phyloP scores from a whole-genome alignment of 2,113 vertebrate species.

The Chiloscyllium plagiosum region DNA sequence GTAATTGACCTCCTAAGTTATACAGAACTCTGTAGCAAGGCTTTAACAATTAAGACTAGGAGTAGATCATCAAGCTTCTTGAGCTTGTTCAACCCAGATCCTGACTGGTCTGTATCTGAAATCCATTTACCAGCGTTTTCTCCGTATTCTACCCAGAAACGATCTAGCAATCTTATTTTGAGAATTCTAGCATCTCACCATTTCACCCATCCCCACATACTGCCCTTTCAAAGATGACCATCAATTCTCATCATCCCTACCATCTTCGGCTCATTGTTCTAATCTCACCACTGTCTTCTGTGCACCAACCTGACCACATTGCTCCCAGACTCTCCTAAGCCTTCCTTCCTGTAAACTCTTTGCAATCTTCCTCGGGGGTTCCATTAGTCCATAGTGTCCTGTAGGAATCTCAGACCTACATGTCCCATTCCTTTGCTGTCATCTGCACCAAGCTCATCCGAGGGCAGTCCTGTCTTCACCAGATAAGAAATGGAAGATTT shows the following conservation, averaged over 20 bases:
- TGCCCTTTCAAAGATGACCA: not conserved
- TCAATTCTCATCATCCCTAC: not conserved
- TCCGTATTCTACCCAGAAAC: not conserved
- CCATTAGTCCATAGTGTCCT: too few relatives aligned
- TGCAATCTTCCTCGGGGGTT: not conserved
- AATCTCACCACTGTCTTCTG: not conserved
- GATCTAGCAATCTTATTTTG: not conserved
- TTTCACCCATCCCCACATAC: not conserved
- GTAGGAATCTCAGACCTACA: not conserved
- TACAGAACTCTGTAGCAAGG: not conserved
- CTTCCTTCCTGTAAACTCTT: not conserved
- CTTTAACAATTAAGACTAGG: not conserved
- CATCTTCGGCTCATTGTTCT: not conserved
- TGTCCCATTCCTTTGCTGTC: not conserved
- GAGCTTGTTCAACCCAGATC: not conserved
- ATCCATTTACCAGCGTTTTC: not conserved
- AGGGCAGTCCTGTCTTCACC: not conserved
- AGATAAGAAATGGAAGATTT: not conserved
- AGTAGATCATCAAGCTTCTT: too few relatives aligned
- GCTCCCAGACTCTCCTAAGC: not conserved
- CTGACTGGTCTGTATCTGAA: not conserved
- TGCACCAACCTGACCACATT: not conserved
- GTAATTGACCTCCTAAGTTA: not conserved
- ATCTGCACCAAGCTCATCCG: not conserved
- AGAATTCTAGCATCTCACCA: not conserved